Evolutionary conservation across 2,113 vertebrate species (phyloP), one percentile per base, ranked within the genome.

Genomic region (Aramus guarauna): DNA sequence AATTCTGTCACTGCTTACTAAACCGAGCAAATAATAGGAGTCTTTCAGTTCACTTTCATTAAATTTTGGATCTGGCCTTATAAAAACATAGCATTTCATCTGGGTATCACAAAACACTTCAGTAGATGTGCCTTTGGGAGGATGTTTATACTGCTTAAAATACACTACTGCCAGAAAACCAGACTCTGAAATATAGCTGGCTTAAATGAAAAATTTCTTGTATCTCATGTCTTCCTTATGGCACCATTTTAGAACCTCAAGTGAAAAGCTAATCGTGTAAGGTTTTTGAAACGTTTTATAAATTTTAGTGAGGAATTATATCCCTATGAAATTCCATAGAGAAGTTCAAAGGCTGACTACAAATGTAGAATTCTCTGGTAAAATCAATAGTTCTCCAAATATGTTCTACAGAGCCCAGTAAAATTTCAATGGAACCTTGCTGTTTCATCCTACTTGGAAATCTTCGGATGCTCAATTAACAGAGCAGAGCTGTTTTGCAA

Each of bases 81-180:
- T 37, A 69, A 69, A 80, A 94, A 59, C 37, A 36, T 6, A 12
- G 30, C 45, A 16, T 63, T 92, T 87, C 69, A 74, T 20, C 24
- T 63, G 36, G 22, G 56, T 55, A 67, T 75, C 84, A 90, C 87
- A 67, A 67, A 89, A 36, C 81, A 71, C 55, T 82, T 63, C 26
- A 47, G 37, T 27, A 76, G 64, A 34, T 85, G 58, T 79, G 53
- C 52, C 74, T 76, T 76, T 83, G 82, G 9, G 58, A 93, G 62
- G 48, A 47, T 69, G 62, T 83, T 95, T 90, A 60, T 80, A 45
- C 34, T 83, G 48, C 78, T 76, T 21, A 79, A 92, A 86, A 88
- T 45, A 74, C 34, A 43, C 37, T 37, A 9, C 58, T 79, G 85
- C 69, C 62, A 85, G 82, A 76, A 90, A 76, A 22, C 88, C 27